A percentile compares a stretch with the other conserved stretches of the same genome.
Evolutionary conservation across 2,888 invertebrate genomes (phyloP).

Genomic region (Phorcus lineatus): DNA sequence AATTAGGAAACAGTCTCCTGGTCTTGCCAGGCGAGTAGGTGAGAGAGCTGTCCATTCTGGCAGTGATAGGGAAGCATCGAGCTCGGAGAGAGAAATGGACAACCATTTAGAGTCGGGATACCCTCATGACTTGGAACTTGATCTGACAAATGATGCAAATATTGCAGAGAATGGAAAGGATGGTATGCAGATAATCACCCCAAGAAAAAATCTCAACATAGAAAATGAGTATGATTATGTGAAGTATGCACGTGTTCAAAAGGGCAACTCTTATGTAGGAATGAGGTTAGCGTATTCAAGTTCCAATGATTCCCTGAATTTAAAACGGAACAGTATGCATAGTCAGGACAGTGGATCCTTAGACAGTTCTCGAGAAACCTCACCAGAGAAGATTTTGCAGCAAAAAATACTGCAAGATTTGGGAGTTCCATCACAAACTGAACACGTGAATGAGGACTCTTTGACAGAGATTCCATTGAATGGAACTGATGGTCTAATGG

Average conservation of each 20-base stretch:
- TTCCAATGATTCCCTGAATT: slow-evolving; percentile 62
- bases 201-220: slow-evolving; percentile 58
- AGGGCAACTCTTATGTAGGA: slow-evolving; percentile 86
- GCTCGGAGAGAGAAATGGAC: slow-evolving; percentile 54
- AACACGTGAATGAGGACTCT: slow-evolving; percentile 69
- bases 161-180: slow-evolving; percentile 6
- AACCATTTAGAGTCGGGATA: not conserved
- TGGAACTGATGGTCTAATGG: slow-evolving; percentile 76
- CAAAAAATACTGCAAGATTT: slow-evolving; percentile 50
- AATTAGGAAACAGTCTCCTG: slow-evolving; percentile 72
- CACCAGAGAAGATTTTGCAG: slow-evolving; percentile 60
- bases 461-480: slow-evolving; percentile 76
- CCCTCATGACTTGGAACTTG: not conserved
- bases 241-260: slow-evolving; percentile 72
- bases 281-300: slow-evolving; percentile 81
- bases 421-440: slow-evolving; percentile 40
- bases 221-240: slow-evolving; percentile 75
- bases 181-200: slow-evolving; percentile 37
- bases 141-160: not conserved
- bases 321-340: slow-evolving; percentile 48
- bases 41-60: slow-evolving; percentile 43
- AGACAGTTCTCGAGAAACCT: slow-evolving; percentile 63
- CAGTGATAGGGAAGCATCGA: slow-evolving; percentile 63
- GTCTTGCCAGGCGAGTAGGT: slow-evolving; percentile 69
- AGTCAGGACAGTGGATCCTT: slow-evolving; percentile 53